Evolutionary conservation across 2,797 vertebrate species (phyloP), one percentile per base, ranked within the genome.

Genomic region (Sitta carolinensis): DNA sequence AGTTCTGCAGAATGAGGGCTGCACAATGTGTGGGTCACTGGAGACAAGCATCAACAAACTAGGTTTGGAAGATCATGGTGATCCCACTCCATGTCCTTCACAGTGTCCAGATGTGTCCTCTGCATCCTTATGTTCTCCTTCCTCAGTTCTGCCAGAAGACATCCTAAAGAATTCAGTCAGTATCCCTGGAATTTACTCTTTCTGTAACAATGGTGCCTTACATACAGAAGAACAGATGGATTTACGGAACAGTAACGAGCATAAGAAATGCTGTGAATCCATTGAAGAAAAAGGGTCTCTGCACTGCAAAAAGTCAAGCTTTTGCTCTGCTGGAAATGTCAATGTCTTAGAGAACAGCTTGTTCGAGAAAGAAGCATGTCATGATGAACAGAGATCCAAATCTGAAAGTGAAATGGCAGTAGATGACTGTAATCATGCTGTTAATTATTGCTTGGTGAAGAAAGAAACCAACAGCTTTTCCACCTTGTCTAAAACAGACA

Each of bases 401-500:
- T 79, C 64, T 80, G 94, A 87, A 76, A 76, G 50, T 0, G 47
- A 90, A 51, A 43, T 30, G 0, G 25, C 43, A 9, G 38, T 19
- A 59, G 84, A 88, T 70, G 85, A 76, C 67, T 91, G 70, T 84
- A 84, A 48, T 16, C 81, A 66, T 48, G 23, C 50, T 62, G 34
- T 40, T 81, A 90, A 58, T 68, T 32, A 63, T 17, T 85, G 50
- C 74, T 80, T 63, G 72, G 81, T 83, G 14, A 95, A 89, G 67
- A 96, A 95, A 26, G 92, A 95, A 87, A 90, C 63, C 23, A 59
- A 61, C 38, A 72, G 59, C 66, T 61, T 74, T 58, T 83, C 84
- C 45, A 92, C 17, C 47, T 72, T 92, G 20, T 85, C 86, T 63
- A 91, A 96, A 91, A 40, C 96, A 25, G 95, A 97, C 27, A 85